These are phyloP conservation scores for Pimephales promelas DNA, from an alignment of 2,113 vertebrate genomes.

Conservation along the genomic window DNA sequence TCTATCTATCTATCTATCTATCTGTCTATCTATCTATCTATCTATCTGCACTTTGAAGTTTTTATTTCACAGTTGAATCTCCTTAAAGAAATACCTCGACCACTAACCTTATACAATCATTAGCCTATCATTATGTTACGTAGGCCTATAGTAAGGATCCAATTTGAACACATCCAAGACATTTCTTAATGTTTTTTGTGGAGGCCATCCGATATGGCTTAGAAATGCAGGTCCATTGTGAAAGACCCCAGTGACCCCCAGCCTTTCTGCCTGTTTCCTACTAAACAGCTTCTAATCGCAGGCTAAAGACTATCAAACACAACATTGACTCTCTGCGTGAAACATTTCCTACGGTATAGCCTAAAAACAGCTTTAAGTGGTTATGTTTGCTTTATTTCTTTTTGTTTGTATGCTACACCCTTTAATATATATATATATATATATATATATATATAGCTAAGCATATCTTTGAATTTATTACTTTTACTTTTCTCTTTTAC, in stretches of 20 bases:
- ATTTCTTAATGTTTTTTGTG: not conserved
- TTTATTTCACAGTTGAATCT: not conserved
- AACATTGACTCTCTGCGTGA: not conserved
- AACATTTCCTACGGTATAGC: not conserved
- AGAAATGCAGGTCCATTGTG: not conserved
- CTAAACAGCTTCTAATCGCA: not conserved
- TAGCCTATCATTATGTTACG: not conserved
- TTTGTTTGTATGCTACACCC: not conserved
- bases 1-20: not conserved
- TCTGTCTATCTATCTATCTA: not conserved
- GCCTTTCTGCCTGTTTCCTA: not conserved
- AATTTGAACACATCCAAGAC: not conserved
- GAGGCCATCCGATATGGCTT: not conserved
- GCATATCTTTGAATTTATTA: not conserved
- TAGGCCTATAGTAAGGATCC: too few relatives aligned
- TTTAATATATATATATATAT: too few relatives aligned
- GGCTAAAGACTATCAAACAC: not conserved
- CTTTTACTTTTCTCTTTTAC: not conserved
- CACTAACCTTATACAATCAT: not conserved
- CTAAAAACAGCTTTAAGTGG: not conserved
- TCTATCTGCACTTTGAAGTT: not conserved
- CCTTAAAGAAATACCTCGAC: not conserved
- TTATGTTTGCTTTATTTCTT: too few relatives aligned
- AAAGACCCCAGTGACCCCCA: not conserved
- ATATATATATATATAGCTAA: too few relatives aligned